These are phyloP conservation scores for Rhorus exstirpatorius DNA, from an alignment of 2,888 invertebrate species.

Conservation along the genomic window DNA sequence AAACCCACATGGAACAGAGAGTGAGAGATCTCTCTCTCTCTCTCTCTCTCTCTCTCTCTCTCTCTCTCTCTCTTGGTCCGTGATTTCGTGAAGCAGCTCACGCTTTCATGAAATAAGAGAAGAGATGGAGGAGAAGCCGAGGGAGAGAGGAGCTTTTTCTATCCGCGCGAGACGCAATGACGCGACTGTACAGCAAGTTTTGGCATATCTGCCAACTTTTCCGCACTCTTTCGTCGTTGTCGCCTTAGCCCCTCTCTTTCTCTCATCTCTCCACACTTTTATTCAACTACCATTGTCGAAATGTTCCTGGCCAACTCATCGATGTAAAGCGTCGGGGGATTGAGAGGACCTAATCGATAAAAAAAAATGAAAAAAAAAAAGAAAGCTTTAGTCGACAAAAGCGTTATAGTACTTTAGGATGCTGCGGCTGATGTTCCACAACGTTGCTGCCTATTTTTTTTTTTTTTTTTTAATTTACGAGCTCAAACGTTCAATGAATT, in stretches of 20 bases:
- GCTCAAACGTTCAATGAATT: no score
- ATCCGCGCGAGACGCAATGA: slow-evolving; percentile 50
- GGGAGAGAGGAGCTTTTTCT: slow-evolving; percentile 39
- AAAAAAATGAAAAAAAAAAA: slow-evolving; percentile 56
- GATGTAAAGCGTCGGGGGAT: slow-evolving; percentile 48
- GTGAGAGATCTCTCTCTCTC: slow-evolving; percentile 30
- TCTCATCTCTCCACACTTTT: slow-evolving; percentile 52
- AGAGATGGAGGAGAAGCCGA: not conserved
- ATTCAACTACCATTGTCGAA: slow-evolving; percentile 74
- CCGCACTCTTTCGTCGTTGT: slow-evolving; percentile 60
- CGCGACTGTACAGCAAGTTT: slow-evolving; percentile 67
- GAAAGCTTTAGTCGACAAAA: slow-evolving; percentile 12
- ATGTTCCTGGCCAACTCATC: slow-evolving; percentile 72
- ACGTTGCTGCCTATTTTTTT: no score
- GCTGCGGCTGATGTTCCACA: not conserved
- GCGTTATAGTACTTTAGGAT: not conserved
- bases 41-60: slow-evolving; percentile 18
- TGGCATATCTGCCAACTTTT: slow-evolving; percentile 78
- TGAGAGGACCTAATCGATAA: slow-evolving; percentile 23
- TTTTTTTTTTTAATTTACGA: no score
- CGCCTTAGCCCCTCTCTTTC: slow-evolving; percentile 54
- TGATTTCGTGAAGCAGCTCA: slow-evolving; percentile 28
- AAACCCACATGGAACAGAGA: slow-evolving; percentile 29
- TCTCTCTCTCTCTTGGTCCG: slow-evolving; percentile 12
- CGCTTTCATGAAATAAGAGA: slow-evolving; percentile 28